These are phyloP conservation scores for Tringa solitaria DNA, from an alignment of 2,113 vertebrate species.

Conservation along the genomic window DNA sequence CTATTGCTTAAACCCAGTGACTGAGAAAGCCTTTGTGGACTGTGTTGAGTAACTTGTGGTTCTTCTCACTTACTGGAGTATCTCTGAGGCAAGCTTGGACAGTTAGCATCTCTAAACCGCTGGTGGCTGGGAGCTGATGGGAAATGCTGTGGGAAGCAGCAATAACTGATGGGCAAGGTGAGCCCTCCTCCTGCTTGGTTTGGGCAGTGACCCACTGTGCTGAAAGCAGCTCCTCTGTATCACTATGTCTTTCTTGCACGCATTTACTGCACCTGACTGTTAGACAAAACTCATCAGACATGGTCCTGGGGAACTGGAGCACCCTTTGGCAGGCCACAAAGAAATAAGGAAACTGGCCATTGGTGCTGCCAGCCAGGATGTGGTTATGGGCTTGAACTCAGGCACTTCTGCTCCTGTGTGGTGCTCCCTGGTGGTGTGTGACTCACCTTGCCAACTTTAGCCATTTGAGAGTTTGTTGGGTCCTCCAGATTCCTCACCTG, in stretches of 20 bases:
- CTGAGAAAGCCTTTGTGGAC: not conserved
- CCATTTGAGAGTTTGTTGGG: not conserved
- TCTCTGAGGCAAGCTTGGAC: not conserved
- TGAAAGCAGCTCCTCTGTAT: not conserved
- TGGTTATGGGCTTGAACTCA: not conserved
- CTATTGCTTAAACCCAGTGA: not conserved
- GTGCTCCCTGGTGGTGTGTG: rapidly evolving
- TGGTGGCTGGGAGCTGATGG: not conserved
- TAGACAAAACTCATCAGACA: not conserved
- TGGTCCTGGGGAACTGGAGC: not conserved
- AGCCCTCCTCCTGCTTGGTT: not conserved
- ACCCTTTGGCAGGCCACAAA: not conserved
- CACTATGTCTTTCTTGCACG: rapidly evolving
- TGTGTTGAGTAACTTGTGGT: not conserved
- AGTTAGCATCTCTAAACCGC: not conserved
- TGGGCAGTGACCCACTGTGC: rapidly evolving
- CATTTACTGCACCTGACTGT: not conserved
- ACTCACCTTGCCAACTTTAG: not conserved
- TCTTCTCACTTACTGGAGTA: not conserved
- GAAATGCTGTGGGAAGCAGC: not conserved
- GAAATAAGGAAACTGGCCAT: not conserved
- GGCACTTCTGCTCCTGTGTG: not conserved
- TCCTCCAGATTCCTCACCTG: not conserved
- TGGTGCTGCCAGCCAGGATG: not conserved
- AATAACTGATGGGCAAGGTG: not conserved